Percentiles rank a stretch among this genome's conserved stretches.
Evolutionary conservation across 2,797 vertebrate genomes (phyloP).

Genomic region (Anguilla marmorata): DNA sequence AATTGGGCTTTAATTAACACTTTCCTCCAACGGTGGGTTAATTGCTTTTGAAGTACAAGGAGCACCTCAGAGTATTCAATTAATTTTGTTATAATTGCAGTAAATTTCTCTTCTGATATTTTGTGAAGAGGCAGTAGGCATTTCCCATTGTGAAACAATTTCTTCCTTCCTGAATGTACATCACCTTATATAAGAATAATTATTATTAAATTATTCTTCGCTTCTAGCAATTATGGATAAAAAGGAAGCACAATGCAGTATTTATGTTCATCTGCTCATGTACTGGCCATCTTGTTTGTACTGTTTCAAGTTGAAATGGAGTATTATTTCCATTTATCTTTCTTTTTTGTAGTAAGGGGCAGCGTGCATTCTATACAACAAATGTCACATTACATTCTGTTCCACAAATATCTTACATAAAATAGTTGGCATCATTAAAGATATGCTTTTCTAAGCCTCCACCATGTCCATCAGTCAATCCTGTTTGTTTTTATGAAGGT

Average conservation of each 20-base stretch:
- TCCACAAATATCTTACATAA: not conserved
- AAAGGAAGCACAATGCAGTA: too few relatives aligned
- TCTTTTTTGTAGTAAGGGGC: not conserved
- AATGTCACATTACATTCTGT: not conserved
- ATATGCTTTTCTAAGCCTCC: not conserved
- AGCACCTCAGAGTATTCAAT: not conserved
- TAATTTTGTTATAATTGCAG: not conserved
- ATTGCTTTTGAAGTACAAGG: not conserved
- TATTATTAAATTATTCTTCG: too few relatives aligned
- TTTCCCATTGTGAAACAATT: not conserved
- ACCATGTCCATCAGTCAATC: not conserved
- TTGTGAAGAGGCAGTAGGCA: not conserved
- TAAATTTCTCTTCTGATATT: not conserved
- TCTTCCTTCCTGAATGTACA: not conserved
- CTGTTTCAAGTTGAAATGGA: not conserved
- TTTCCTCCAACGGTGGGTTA: not conserved
- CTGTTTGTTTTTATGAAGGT: constrained; percentile 4
- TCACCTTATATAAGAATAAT: too few relatives aligned
- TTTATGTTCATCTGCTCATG: too few relatives aligned
- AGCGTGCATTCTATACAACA: not conserved
- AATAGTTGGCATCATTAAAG: not conserved
- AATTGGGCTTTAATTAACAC: not conserved
- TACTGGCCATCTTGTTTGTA: not conserved
- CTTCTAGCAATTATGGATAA: too few relatives aligned
- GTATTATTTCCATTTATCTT: not conserved